phyloP scores from a whole-genome alignment of 1,140 invertebrate species.

The Euwallacea fornicatus region DNA sequence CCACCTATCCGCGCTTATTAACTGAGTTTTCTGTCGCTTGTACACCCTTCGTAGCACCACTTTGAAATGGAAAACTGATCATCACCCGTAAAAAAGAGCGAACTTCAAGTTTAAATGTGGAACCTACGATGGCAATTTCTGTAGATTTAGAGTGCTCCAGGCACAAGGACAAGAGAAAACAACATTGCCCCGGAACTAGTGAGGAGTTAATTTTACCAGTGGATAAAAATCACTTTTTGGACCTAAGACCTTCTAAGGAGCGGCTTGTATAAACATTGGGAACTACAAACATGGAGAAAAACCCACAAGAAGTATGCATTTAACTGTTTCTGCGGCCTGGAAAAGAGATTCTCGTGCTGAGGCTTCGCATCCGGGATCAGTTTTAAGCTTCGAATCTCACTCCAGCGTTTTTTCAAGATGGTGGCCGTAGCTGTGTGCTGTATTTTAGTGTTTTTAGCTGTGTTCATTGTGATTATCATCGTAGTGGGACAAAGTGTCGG shows the following conservation, averaged over 20 bases:
- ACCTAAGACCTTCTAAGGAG: not conserved
- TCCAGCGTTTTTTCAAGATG: slow-evolving; percentile 57
- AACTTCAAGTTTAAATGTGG: not conserved
- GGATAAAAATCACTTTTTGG: no score
- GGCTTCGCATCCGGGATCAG: not conserved
- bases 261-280: not conserved
- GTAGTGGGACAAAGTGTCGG: slow-evolving; percentile 71
- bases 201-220: no score
- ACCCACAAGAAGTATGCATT: not conserved
- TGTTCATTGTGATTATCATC: slow-evolving; percentile 78
- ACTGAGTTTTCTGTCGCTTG: not conserved
- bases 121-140: slow-evolving; percentile 9
- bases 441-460: slow-evolving; percentile 71
- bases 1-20: not conserved
- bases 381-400: slow-evolving; percentile 14
- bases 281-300: not conserved
- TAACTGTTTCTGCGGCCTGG: not conserved
- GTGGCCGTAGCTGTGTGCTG: slow-evolving; percentile 78
- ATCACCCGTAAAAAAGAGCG: not conserved
- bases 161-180: not conserved
- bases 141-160: not conserved
- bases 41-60: not conserved
- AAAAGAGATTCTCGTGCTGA: not conserved
- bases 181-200: no score
- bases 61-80: no score